Base-by-base conservation (phyloP, 2,797 vertebrate species). In the Macrochelys suwanniensis region DNA sequence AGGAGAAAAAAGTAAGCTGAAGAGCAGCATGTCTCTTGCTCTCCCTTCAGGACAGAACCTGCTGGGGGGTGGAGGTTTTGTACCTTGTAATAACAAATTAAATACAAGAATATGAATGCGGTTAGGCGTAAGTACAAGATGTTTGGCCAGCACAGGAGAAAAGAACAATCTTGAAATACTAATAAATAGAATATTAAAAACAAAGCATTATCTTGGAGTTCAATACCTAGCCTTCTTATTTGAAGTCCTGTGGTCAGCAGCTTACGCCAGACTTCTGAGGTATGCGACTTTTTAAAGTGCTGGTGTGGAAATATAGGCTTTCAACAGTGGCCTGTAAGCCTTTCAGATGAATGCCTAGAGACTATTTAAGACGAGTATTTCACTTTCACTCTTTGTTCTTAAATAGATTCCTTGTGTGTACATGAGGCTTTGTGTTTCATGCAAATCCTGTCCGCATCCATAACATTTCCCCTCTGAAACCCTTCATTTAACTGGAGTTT, bases 401-500 rank as follows among this genome's bases (percentile, higher is more conserved):
- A 87, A 96, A 68, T 88, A 94, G 37, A 88, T 96, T 89, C 85
- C 54, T 89, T 82, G 15, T 56, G 74, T 78, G 85, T 82, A 91
- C 23, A 53, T 11, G 89, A 81, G 86, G 81, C 92, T 97, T 53
- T 96, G 85, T 59, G 65, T 80, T 49, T 89, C 89, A 89, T 76
- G n/a, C 78, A 45, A 54, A 91, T 49, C 54, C 56, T 89, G 54
- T 76, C 71, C 4, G 61, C 74, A 90, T 96, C 61, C 42, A 49
- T 2, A 8, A 11, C 45, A 8, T 61, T 91, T 95, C 93, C 89
- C 68, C 59, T 76, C 74, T 65, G 89, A 94, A 45, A 53, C 26
- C 23, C 86, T 92, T 83, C 85, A 93, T 94, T 93, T 84, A 87
- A 78, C 84, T 68, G 26, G 51, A 91, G 45, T 89, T 94, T 85